A percentile compares a stretch with the other conserved stretches of the same genome.
Conservation (phyloP, 2,797 vertebrate genomes). For the Enteromius paludinosus region DNA sequence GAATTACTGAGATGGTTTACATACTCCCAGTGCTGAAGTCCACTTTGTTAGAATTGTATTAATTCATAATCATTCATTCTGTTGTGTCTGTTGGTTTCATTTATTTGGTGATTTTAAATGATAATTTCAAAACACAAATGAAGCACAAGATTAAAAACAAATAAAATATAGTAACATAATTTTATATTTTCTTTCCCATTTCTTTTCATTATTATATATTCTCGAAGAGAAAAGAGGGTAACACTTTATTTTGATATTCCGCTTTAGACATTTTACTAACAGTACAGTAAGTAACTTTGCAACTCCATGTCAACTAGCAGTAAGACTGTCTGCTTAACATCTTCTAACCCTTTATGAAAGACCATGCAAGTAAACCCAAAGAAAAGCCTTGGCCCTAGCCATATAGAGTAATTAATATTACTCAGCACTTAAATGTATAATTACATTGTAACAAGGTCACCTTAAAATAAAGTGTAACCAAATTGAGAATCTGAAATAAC, state of each 20-base stretch:
- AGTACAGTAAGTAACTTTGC: too few species aligned
- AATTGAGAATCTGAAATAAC: too few species aligned
- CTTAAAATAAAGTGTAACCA: too few species aligned
- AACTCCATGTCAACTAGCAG: too few species aligned
- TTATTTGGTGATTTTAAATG: background rate
- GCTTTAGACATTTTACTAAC: too few species aligned
- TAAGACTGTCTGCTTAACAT: too few species aligned
- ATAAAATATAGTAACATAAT: background rate
- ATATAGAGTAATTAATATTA: background rate
- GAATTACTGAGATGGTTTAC: constrained; percentile 32
- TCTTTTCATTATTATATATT: too few species aligned
- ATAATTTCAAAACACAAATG: background rate
- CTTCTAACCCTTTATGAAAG: background rate
- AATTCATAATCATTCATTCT: background rate
- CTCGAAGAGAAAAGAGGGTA: too few species aligned
- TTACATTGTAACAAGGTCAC: too few species aligned
- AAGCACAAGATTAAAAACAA: background rate
- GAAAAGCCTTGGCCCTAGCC: background rate
- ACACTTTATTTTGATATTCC: too few species aligned
- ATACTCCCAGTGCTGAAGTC: constrained; percentile 14
- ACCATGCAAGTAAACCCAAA: background rate
- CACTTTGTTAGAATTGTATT: constrained; percentile 37
- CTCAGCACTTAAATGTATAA: background rate
- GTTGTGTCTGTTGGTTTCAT: background rate
- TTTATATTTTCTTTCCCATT: background rate